Evolutionary conservation across 2,113 vertebrate genomes (phyloP).

Genomic region (Corythoichthys intestinalis): DNA sequence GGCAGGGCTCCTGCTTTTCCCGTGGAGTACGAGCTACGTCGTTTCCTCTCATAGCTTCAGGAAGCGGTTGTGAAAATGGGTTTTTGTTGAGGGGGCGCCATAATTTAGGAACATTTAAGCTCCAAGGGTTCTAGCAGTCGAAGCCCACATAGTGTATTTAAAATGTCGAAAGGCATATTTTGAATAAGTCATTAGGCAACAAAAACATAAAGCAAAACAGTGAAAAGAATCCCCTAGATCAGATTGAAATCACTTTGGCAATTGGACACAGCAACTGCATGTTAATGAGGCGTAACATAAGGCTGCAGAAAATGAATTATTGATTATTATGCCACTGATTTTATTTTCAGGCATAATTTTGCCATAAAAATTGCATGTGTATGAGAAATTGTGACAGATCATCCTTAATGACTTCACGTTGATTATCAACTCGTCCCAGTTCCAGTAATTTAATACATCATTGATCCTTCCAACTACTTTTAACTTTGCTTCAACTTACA

Average conservation of each 20-base stretch:
- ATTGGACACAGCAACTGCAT: neutral
- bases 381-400: neutral
- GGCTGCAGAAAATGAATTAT: neutral
- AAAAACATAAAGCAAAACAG: neutral
- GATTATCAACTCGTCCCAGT: neutral
- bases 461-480: neutral
- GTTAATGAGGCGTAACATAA: conserved; percentile 9
- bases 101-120: conserved; percentile 6
- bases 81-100: conserved; percentile 13
- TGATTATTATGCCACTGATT: conserved; percentile 5
- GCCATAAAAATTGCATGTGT: conserved; percentile 3
- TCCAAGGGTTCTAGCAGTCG: conserved; percentile 1
- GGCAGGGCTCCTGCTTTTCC: conserved; percentile 41
- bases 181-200: neutral
- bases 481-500: neutral
- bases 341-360: conserved; percentile 3
- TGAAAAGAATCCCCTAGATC: neutral
- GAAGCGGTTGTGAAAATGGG: conserved; percentile 30
- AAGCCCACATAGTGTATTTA: neutral
- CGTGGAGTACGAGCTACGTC: conserved; percentile 35
- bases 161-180: neutral
- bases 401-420: neutral
- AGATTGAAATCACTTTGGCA: neutral
- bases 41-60: conserved; percentile 42
- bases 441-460: neutral